Base-by-base conservation (phyloP, 2,888 invertebrate genomes). In the Macrophya alboannulata region DNA sequence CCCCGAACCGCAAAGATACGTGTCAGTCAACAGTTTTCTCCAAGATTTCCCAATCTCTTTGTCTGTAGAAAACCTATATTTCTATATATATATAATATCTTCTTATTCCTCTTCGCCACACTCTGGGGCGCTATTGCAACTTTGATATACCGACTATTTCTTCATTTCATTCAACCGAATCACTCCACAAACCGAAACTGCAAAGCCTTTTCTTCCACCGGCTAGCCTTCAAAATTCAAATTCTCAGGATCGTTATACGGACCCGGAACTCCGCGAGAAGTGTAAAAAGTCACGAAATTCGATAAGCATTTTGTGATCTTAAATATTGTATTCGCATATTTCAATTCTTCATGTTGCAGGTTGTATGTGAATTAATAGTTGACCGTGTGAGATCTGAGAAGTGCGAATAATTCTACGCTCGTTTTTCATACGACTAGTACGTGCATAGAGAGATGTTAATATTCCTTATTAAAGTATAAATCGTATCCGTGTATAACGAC, bases 381-480 rank as follows among this genome's bases (percentile, higher is more conserved):
- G 2, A 17, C 40, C 9, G 72, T 72, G 43, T 43, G 21, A 17
- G 21, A 17, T 0, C 17, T 48, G 0, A 37, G 37, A 76, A 15
- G 8, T 76, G 51, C 55, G 37, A 40, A 37, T 51, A 55, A 77
- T 31, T 77, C 55, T 31, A 51, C 3, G 17, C 40, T 77, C 55
- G 48, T 15, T 77, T 31, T 48, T 31, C 48, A 9, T 37, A 31
- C 51, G 65, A 65, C 37, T 43, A 25, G 15, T 48, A 55, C 40
- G 43, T 40, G 37, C 21, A 15, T 40, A 37, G 6, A 87, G 86
- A 88, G 88, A 89, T 87, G 87, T 88, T 89, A 88, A 89, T 87
- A 85, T 86, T 88, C 82, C 84, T 89, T 89, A 87, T 89, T 89
- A 89, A 88, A 87, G 79, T 84, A 86, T 87, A 81, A 84, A 81